Conservation (phyloP, 2,797 vertebrate genomes). For the Coregonus sp. region DNA sequence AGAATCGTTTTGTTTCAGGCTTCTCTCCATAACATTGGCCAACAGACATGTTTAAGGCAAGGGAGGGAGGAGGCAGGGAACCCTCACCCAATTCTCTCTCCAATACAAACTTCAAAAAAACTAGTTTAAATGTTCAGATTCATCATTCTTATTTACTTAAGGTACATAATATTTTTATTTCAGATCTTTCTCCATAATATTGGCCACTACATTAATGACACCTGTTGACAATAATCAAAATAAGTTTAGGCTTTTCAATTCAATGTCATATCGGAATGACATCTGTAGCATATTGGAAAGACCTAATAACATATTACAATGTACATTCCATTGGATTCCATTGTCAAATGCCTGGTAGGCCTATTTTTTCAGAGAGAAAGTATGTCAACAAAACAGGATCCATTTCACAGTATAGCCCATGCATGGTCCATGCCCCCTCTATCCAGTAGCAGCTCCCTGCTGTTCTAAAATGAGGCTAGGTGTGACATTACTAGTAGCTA, state of each 20-base stretch:
- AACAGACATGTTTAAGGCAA: neutral
- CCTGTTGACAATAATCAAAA: neutral
- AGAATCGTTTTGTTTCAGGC: neutral
- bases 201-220: neutral
- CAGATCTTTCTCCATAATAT: neutral
- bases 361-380: neutral
- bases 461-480: conserved; percentile 30
- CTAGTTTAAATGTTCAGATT: neutral
- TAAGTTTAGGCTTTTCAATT: neutral
- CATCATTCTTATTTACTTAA: neutral
- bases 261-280: neutral
- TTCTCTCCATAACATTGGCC: neutral
- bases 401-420: conserved; percentile 4
- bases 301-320: neutral
- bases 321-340: neutral
- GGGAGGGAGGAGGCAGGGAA: neutral
- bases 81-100: neutral
- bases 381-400: neutral
- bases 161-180: neutral
- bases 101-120: neutral
- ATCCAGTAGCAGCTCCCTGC: conserved; percentile 18
- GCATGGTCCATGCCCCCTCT: conserved; percentile 2
- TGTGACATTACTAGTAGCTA: conserved; percentile 35
- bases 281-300: neutral
- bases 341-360: neutral